These are phyloP conservation scores for Apamea crenata DNA, from an alignment of 2,888 invertebrate genomes.

Conservation along the genomic window DNA sequence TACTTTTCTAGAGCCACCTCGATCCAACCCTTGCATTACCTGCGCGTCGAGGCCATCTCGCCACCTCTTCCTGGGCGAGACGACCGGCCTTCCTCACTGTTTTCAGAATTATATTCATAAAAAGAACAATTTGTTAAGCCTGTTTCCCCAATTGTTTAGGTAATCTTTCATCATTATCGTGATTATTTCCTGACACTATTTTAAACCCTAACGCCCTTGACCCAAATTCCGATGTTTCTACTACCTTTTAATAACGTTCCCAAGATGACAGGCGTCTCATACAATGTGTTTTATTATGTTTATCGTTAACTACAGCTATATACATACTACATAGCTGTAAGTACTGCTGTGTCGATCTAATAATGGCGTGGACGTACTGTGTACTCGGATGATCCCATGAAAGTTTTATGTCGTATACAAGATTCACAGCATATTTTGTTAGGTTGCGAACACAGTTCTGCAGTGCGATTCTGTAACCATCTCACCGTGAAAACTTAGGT, in stretches of 20 bases:
- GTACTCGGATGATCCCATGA: conserved; percentile 7
- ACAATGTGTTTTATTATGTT: conserved; percentile 47
- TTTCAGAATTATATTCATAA: background rate
- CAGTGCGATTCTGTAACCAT: no score
- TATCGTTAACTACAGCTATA: conserved; percentile 22
- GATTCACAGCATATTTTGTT: background rate
- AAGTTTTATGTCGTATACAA: conserved; percentile 15
- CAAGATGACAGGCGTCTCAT: conserved; percentile 32
- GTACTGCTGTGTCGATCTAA: conserved; percentile 27
- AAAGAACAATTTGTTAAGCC: background rate
- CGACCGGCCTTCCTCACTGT: background rate
- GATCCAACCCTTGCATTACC: background rate
- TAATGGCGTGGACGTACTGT: conserved; percentile 30
- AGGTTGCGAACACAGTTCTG: background rate
- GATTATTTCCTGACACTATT: background rate
- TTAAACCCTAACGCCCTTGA: conserved; percentile 5
- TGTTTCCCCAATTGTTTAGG: background rate
- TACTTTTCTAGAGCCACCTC: background rate
- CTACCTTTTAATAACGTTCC: background rate
- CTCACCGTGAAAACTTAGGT: no score
- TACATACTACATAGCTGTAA: background rate
- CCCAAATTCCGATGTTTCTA: conserved; percentile 7
- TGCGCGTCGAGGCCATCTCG: background rate
- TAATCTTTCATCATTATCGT: background rate
- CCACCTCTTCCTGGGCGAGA: background rate